Evolutionary conservation across 2,797 vertebrate genomes (phyloP).

Genomic region (Chrysocyon brachyurus): DNA sequence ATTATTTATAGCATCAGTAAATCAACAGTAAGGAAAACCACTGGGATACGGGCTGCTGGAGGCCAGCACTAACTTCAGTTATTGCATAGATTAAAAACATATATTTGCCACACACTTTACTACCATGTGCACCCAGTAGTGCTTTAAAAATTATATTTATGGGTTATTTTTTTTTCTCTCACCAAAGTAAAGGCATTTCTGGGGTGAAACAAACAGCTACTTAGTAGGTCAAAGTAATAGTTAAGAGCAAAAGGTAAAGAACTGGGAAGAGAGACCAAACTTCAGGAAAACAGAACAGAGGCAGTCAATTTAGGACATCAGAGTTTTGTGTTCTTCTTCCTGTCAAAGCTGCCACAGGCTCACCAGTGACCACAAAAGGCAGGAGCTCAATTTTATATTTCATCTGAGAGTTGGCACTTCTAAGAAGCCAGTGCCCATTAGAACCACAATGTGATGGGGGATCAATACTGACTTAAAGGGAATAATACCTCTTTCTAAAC

Average conservation of each 20-base stretch:
- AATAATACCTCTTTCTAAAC: conserved; percentile 68
- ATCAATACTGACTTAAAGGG: conserved; percentile 68
- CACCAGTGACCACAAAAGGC: conserved; percentile 68
- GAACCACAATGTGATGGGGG: conserved; percentile 69
- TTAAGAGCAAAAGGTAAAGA: conserved; percentile 65
- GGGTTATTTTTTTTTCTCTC: conserved; percentile 52
- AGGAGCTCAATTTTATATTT: conserved; percentile 73
- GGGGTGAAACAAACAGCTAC: conserved; percentile 53
- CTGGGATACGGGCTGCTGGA: conserved; percentile 32
- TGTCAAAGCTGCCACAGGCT: conserved; percentile 59
- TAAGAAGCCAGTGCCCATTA: conserved; percentile 75
- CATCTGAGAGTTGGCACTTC: conserved; percentile 67
- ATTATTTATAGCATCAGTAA: conserved; percentile 68
- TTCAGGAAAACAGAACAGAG: conserved; percentile 38
- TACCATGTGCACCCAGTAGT: conserved; percentile 70
- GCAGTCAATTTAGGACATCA: not conserved
- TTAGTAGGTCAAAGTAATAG: conserved; percentile 75
- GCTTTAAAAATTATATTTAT: conserved; percentile 80
- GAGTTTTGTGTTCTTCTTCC: not conserved
- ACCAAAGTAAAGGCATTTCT: conserved; percentile 58
- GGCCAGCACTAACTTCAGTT: conserved; percentile 61
- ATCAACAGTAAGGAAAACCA: conserved; percentile 72
- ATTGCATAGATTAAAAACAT: conserved; percentile 82
- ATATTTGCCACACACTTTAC: conserved; percentile 78
- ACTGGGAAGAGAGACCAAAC: conserved; percentile 13